Evolutionary conservation across 2,888 invertebrate species (phyloP), one percentile per base, ranked within the genome.

Genomic region (Catotricha subobsoleta): DNA sequence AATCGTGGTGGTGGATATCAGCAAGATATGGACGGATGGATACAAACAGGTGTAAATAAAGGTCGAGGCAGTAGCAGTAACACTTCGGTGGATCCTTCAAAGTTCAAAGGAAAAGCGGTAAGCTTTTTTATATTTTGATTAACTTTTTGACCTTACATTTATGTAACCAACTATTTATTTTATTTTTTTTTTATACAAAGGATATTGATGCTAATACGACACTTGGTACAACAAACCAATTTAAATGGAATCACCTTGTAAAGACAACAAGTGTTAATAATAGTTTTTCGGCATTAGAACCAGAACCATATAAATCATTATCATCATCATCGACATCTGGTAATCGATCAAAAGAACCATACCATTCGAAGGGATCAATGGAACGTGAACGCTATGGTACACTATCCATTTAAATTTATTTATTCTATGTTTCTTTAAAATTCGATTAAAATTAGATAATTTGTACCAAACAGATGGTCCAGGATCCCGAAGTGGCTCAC

Each of bases 401-500:
- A 10, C 10, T 10, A 6, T 6, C 10, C 25, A n/a, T n/a, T n/a
- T n/a, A n/a, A n/a, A n/a, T n/a, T n/a, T n/a, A n/a, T n/a, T n/a
- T n/a, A n/a, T n/a, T n/a, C n/a, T n/a, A n/a, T n/a, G n/a, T n/a
- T n/a, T n/a, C n/a, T n/a, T n/a, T n/a, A n/a, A n/a, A n/a, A n/a
- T n/a, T n/a, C n/a, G n/a, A n/a, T n/a, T n/a, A n/a, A n/a, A n/a
- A 10, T 8, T 25, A 10, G 25, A 10, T 10, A 5, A 27, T 1
- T 39, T 40, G 8, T 27, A 28, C 34, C 45, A 44, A 48, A 20
- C 44, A 60, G 68, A 67, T 48, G 64, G 65, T 40, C 60, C 69
- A 35, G 62, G 65, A 47, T 67, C 71, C 7, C 62, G 72, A 45
- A 70, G 72, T 29, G 69, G 72, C 41, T 73, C 72, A 35, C 69